These are phyloP conservation scores for Pseudopodoces humilis DNA, from an alignment of 2,113 vertebrate species.

Conservation along the genomic window DNA sequence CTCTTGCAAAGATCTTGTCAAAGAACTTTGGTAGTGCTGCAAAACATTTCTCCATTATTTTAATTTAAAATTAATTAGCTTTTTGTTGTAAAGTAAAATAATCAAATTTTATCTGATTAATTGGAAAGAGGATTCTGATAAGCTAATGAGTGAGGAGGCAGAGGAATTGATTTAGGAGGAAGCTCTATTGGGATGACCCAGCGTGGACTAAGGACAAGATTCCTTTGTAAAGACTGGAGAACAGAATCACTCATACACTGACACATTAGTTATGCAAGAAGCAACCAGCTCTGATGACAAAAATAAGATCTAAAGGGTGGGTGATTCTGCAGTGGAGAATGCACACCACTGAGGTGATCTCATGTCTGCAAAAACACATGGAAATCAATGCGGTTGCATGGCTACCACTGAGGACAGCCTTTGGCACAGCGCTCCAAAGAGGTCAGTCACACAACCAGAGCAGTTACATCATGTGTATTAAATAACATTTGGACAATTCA, in stretches of 20 bases:
- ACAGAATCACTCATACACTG: not conserved
- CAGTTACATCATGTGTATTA: not conserved
- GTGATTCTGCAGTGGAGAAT: not conserved
- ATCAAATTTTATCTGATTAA: not conserved
- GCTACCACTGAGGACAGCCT: not conserved
- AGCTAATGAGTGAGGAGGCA: not conserved
- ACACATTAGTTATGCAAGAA: not conserved
- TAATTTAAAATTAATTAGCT: not conserved
- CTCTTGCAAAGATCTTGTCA: not conserved
- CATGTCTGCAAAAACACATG: not conserved
- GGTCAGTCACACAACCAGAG: not conserved
- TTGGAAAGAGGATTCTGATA: not conserved
- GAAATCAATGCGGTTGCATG: not conserved
- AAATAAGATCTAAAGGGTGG: not conserved
- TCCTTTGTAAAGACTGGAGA: not conserved
- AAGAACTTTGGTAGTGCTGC: not conserved
- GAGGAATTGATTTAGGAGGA: not conserved
- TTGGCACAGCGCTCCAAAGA: not conserved
- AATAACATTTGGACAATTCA: not conserved
- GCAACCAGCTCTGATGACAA: not conserved
- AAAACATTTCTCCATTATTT: not conserved
- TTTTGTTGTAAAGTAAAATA: not conserved
- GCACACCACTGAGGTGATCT: accelerated
- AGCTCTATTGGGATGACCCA: not conserved
- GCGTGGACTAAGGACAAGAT: not conserved